Base-by-base conservation (phyloP, 2,888 invertebrate species). In the Hypsopygia costalis region DNA sequence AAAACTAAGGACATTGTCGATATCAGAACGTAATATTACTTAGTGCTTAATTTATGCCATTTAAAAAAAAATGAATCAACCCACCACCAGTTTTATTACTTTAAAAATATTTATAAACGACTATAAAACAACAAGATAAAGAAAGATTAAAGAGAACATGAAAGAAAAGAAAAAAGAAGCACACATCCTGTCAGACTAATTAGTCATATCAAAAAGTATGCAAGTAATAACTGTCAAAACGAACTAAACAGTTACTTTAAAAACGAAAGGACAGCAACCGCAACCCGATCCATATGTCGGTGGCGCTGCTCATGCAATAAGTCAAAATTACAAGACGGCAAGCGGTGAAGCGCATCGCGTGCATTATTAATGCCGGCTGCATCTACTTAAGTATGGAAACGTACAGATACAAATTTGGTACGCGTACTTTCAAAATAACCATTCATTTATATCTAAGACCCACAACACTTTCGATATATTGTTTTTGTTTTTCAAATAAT, bases 341-440 rank as follows among this genome's bases (percentile, higher is more conserved):
- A 63, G 77, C 79, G 71, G 67, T 60, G 69, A 54, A 68, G 77
- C 81, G 69, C 66, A 72, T 72, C 73, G 69, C 59, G 58, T 63
- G 68, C 68, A 71, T 79, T 79, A 78, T 81, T 81, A 72, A 73
- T 76, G 73, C 64, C 65, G 61, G 61, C 67, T 70, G 75, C 63
- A 58, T 55, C 66, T 71, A 69, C 74, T 75, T 72, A 65, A 52
- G 51, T 40, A 38, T 40, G 52, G 35, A 49, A 21, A 55, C 62
- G 54, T 59, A 25, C 25, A 25, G 25, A 25, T 5, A n/a, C n/a
- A n/a, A 8, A 25, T 8, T 25, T 7, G 6, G 25, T 6, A 25
- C 25, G 25, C 6, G 7, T 25, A 25, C 25, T 25, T 25, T 21
- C 6, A 21, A 6, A 6, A n/a, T n/a, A n/a, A n/a, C n/a, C n/a